Conservation (phyloP, 2,797 vertebrate genomes). For the Platyrinchus mystaceus region DNA sequence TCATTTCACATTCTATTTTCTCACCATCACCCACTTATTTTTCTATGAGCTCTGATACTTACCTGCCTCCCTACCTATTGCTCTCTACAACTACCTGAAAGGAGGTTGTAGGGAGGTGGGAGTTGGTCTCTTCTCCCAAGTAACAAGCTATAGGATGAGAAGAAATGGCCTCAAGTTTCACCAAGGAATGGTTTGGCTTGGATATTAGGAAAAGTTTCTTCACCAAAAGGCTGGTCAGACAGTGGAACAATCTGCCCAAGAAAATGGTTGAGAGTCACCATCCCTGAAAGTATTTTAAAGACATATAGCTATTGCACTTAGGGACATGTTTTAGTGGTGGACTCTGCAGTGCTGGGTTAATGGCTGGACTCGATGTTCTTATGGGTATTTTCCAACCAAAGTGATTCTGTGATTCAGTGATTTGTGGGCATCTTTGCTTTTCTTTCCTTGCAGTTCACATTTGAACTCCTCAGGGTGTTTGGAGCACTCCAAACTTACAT, state of each 20-base stretch:
- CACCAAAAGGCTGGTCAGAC: background rate
- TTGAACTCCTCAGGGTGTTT: background rate
- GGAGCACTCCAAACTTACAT: background rate
- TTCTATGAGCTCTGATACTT: background rate
- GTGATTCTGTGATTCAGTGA: background rate
- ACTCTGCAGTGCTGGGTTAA: background rate
- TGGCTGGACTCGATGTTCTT: background rate
- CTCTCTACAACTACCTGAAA: background rate
- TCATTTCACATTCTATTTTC: background rate
- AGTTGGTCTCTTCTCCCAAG: background rate
- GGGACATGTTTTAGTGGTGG: background rate
- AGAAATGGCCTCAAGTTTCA: background rate
- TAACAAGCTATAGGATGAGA: background rate
- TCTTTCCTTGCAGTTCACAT: background rate
- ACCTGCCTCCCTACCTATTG: rapidly evolving
- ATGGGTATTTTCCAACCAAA: background rate
- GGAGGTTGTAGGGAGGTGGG: rapidly evolving
- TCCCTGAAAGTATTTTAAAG: background rate
- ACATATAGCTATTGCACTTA: background rate
- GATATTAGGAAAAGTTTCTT: background rate
- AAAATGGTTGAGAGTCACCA: background rate
- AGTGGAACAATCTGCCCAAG: background rate
- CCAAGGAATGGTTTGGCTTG: background rate
- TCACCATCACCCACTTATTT: background rate
- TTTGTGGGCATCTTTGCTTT: background rate